Base-by-base conservation (phyloP, 2,888 invertebrate species). In the Drosophila demipolita region DNA sequence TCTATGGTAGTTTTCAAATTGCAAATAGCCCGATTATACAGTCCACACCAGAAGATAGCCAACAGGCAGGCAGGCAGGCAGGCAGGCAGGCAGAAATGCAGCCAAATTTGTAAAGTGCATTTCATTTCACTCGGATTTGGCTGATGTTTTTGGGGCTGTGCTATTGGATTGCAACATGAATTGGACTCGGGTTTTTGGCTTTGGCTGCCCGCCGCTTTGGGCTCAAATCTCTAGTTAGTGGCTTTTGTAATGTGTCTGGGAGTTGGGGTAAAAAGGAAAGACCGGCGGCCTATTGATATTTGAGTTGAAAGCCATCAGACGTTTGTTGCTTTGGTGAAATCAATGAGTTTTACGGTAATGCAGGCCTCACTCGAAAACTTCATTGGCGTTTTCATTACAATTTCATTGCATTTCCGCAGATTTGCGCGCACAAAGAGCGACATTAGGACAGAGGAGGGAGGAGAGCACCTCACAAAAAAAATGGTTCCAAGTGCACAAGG, bases 391-490 rank as follows among this genome's bases (percentile, higher is more conserved):
- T 71, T 69, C 68, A 85, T 78, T 75, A 69, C 71, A 66, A 75
- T 89, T 80, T 74, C 83, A 87, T 87, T 85, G 74, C 55, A 67
- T 72, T 89, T 87, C 73, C 73, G 74, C 72, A 66, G 57, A 75
- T 78, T 82, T 82, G 82, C 77, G 71, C 83, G 74, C 72, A 73
- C 77, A 85, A 85, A 85, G 83, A 61, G 62, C 45, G 40, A 58
- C 45, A 42, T 20, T 40, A 26, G 29, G 23, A 50, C 49, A 26
- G 36, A 29, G 36, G 1, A 17, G 55, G 52, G 49, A 3, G 29
- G 1, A 42, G 26, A 23, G 20, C 53, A 17, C 23, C 17, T 23
- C 23, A 2, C 29, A 32, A 36, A 26, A 36, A 29, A 49, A 38
- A n/a, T 42, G 42, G 42, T 26, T 32, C 33, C 80, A 64, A 83